Base-by-base conservation (phyloP, 2,113 vertebrate genomes). In the Scartelaos histophorus region DNA sequence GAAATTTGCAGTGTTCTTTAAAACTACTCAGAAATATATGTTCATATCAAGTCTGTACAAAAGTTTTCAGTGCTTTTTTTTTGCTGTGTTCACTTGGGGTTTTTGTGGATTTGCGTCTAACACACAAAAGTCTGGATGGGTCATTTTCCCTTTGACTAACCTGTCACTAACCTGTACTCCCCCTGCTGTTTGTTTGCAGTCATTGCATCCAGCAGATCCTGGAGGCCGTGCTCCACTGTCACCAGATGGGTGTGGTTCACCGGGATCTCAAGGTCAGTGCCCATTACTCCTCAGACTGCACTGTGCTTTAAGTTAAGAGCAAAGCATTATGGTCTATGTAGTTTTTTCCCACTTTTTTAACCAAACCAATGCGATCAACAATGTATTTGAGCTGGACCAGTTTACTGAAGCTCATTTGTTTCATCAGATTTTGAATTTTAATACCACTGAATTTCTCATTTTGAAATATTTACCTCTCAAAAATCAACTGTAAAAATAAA, bases 141-240 rank as follows among this genome's bases (percentile, higher is more conserved):
- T 25, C 24, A 29, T 53, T 53, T 7, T 43, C 10, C 38, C 38
- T 7, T 0, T 54, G 19, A 51, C 16, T 83, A 88, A 94, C 95
- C 92, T 87, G 93, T 94, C 91, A 97, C 95, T 97, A 96, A 97
- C 94, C 86, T 92, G 86, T 92, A 84, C 90, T 29, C 95, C 95
- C 92, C 95, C 95, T 94, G 97, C 94, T 97, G 95, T 99, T 95
- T 97, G 95, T 95, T 96, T 96, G 95, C 96, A 97, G 96, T 95
- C 96, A 97, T 95, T 98, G 97, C 96, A 98, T 97, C 95, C 97
- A 98, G 95, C 97, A 97, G 96, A 98, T 96, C 95, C 95, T 98
- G 92, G 97, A 98, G 93, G 96, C 97, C 71, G 97, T 96, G 93
- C 97, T 98, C 25, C 97, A 98, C 93, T 98, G 97, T 93, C 97